phyloP scores from a whole-genome alignment of 2,113 vertebrate species.

The Ceyx margarethae region DNA sequence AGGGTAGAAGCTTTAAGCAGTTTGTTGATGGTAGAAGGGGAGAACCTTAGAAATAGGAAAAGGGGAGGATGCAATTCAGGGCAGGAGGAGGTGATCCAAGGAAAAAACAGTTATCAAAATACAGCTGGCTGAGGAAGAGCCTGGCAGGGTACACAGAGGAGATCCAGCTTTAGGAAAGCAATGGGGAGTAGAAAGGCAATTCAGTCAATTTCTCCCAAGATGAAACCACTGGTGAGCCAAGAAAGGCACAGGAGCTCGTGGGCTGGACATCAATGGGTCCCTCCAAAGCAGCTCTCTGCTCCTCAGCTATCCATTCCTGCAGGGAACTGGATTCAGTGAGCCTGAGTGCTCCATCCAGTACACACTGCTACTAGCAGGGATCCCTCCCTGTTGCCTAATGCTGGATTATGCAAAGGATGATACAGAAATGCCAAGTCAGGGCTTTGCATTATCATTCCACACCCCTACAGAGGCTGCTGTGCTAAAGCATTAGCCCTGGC shows the following conservation, averaged over 20 bases:
- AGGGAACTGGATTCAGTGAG: not conserved
- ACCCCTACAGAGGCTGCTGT: not conserved
- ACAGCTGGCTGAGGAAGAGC: not conserved
- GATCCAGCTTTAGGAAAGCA: not conserved
- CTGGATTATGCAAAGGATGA: conserved; percentile 26
- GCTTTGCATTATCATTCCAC: conserved; percentile 23
- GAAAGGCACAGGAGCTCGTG: not conserved
- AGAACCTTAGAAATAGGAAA: not conserved
- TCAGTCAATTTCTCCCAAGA: not conserved
- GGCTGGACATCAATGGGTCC: not conserved
- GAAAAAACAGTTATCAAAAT: not conserved
- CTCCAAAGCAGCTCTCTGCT: not conserved
- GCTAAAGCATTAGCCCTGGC: not conserved
- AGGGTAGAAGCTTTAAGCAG: not conserved
- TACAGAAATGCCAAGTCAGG: conserved; percentile 29
- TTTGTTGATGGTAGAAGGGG: not conserved
- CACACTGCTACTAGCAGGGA: not conserved
- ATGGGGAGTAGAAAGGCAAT: not conserved
- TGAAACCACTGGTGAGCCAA: not conserved
- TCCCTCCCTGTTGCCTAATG: conserved; percentile 3
- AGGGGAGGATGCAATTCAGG: not conserved
- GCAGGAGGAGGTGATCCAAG: not conserved
- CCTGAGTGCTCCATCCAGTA: not conserved
- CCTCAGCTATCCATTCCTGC: not conserved
- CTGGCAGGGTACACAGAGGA: not conserved